Evolutionary conservation across 2,113 vertebrate genomes (phyloP), one percentile per base, ranked within the genome.

Genomic region (Cheirogaleus medius): DNA sequence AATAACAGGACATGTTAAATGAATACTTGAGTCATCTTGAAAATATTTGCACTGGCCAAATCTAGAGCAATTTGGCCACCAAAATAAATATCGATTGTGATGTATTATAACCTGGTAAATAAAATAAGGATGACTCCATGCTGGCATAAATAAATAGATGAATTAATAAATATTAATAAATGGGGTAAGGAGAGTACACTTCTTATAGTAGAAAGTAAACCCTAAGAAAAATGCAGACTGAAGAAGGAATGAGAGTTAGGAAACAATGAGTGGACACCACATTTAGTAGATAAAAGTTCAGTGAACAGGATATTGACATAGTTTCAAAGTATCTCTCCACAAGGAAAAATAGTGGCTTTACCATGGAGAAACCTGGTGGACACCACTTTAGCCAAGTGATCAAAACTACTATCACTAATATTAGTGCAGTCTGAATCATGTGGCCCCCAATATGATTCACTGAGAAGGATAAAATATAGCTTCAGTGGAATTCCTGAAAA

Each of bases 341-440:
- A 95, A 82, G 17, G 42, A 12, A 78, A 95, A 95, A 83, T 34
- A 42, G 7, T 66, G 44, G 85, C 13, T 74, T 94, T 78, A n/a
- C 29, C 27, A 71, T 32, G 54, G 15, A 85, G 14, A 87, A 97
- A 47, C 12, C 15, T 80, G 21, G 4, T 18, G 37, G 6, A 77
- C 20, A 52, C 20, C n/a, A 95, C 14, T 34, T 78, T 83, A 92
- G 13, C 54, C 34, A 60, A 88, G 42, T 58, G 52, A 80, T 74
- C 52, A 84, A 80, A 91, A 44, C 54, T 42, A 66, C 27, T 58
- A 58, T 92, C 66, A 94, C 60, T 86, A 94, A 68, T 81, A 81
- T 69, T 85, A 88, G 29, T 69, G 11, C 60, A 64, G 10, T 86
- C 4, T 64, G 20, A 92, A 71, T 76, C 39, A 77, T 47, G 34